These are phyloP conservation scores for Oegoconia quadripuncta DNA, from an alignment of 2,888 invertebrate genomes.

Conservation along the genomic window DNA sequence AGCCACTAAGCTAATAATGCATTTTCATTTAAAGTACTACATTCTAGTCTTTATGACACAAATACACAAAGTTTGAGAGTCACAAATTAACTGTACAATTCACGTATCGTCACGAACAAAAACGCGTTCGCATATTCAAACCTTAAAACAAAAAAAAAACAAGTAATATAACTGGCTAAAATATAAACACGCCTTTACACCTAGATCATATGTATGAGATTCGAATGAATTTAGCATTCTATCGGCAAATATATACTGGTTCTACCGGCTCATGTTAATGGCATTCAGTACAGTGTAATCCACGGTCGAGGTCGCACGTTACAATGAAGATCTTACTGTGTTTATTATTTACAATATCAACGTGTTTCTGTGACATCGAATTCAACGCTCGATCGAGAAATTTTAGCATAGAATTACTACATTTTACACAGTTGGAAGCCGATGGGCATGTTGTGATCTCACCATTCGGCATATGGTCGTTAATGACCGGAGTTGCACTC, in stretches of 20 bases:
- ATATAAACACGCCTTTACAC: not conserved
- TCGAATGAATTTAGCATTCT: not conserved
- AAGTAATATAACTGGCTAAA: not conserved
- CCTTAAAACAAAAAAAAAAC: not conserved
- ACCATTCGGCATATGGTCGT: conserved; percentile 71
- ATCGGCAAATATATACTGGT: not conserved
- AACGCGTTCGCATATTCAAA: not conserved
- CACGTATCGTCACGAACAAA: not conserved
- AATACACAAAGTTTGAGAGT: not conserved
- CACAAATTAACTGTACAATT: conserved; percentile 2
- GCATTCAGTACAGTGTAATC: conserved; percentile 41
- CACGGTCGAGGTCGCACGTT: conserved; percentile 35
- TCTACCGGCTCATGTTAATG: not conserved
- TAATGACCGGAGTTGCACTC: conserved; percentile 66
- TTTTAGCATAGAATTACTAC: conserved; percentile 64
- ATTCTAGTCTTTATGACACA: not conserved
- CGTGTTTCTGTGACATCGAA: conserved; percentile 49
- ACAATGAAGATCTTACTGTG: conserved; percentile 31
- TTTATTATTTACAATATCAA: conserved; percentile 41
- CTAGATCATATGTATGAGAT: not conserved
- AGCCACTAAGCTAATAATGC: too few relatives aligned
- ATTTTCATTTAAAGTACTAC: too few relatives aligned
- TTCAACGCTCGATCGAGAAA: conserved; percentile 63
- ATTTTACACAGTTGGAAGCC: conserved; percentile 55
- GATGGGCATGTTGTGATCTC: conserved; percentile 66